Evolutionary conservation across 2,888 invertebrate species (phyloP), one percentile per base, ranked within the genome.

Genomic region (Temnothorax ravouxi): DNA sequence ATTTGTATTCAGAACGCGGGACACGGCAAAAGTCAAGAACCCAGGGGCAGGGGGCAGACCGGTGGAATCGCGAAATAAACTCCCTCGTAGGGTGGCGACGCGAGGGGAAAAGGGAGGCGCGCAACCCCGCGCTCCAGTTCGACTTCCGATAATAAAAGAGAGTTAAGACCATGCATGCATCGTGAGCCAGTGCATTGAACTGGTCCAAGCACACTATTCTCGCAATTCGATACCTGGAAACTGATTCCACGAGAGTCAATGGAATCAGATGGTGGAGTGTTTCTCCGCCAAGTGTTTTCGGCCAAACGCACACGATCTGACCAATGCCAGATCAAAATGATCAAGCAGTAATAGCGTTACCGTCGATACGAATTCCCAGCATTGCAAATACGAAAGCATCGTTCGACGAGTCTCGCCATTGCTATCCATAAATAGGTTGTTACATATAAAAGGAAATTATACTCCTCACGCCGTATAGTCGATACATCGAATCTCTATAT

Each of bases 1-100:
- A 93, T 94, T 93, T 91, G 93, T 93, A 94, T 93, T 93, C 93
- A 91, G 91, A 90, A 91, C 90, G 87, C 91, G 59, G 72, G 89
- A 85, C 88, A 85, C 87, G 88, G 84, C 89, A 86, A 76, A 79
- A 71, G 79, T 72, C 87, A 87, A 85, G 86, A 77, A 47, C 85
- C 88, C 29, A 29, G 67, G 75, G 84, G 83, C 77, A 64, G 80
- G 81, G 88, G 71, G 74, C 83, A 82, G 86, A 86, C 79, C 66
- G 89, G 82, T 86, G 87, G 88, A 90, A 91, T 91, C 90, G 88
- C 88, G 91, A 92, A 92, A 92, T 92, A 93, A 92, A 93, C 92
- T 90, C 89, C 62, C 21, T 69, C 62, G 76, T 64, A 72, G 56
- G 75, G 76, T 62, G 69, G 67, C 52, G 66, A 61, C 25, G 41